Evolutionary conservation across 2,797 vertebrate genomes (phyloP), one percentile per base, ranked within the genome.

Genomic region (Poecilia velifera): DNA sequence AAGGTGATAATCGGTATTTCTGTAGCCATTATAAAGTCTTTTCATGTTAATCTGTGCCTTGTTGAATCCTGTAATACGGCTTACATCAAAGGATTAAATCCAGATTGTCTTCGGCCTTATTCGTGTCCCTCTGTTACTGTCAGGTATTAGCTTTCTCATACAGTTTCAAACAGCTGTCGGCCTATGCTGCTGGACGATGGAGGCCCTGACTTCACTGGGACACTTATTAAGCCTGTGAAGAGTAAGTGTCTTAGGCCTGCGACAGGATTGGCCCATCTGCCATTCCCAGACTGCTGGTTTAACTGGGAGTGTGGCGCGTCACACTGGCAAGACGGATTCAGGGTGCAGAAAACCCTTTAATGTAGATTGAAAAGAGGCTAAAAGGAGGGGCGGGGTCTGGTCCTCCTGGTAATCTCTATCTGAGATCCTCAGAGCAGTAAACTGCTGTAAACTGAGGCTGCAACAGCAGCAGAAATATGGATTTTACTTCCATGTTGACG

Each of bases 1-100:
- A 51, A 83, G 76, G 68, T 79, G 49, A 76, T 47, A 74, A 72
- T 79, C 87, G 41, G 53, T 70, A 62, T 77, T 55, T 45, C 76
- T 46, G 74, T 74, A 46, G 53, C 36, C 51, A 55, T 76, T 39
- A 45, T 68, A 72, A 62, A 70, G 76, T 72, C 49, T 71, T 62
- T 62, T 51, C 16, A 36, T 77, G 39, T 81, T 71, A 28, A 71
- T 71, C 41, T 81, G 80, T 76, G 82, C 77, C 34, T 36, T 81
- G 73, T 74, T 22, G 78, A 81, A 77, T 88, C 72, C 84, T 82
- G 77, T 89, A 84, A 90, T 90, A 68, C 84, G 34, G 87, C 83
- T 74, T 78, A 87, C 88, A 90, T 92, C 85, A 77, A 77, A 91
- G 92, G 90, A 94, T 92, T 92, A 93, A 72, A 55, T 68, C 75